A percentile compares a stretch with the other conserved stretches of the same genome.
Evolutionary conservation across 2,888 invertebrate genomes (phyloP).

Genomic region (Hedychridium roseum): DNA sequence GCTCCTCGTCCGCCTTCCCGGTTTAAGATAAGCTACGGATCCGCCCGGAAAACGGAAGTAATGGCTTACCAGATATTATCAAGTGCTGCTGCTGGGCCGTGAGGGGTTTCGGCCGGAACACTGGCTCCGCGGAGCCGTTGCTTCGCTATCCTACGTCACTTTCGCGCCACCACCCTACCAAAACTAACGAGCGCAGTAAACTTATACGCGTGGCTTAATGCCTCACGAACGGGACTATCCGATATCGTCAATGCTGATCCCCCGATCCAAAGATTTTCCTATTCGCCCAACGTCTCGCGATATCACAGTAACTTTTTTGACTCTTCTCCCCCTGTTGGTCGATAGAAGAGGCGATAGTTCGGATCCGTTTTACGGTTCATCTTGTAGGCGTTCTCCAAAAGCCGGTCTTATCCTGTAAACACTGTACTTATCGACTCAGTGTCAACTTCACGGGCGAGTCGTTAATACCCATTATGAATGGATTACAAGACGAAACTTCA

Average conservation of each 20-base stretch:
- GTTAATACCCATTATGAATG: constrained; percentile 23
- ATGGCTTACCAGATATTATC: constrained; percentile 61
- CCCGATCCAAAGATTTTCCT: no score
- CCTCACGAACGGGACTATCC: constrained; percentile 34
- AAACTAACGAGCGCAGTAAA: constrained; percentile 39
- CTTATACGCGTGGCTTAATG: constrained; percentile 39
- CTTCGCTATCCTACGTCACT: constrained; percentile 41
- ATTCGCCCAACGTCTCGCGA: no score
- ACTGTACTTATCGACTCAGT: no score
- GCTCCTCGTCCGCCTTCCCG: constrained; percentile 42
- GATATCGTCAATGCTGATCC: no score
- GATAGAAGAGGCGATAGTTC: no score
- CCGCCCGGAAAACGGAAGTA: constrained; percentile 55
- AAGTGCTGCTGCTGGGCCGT: constrained; percentile 33
- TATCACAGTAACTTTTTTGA: no score
- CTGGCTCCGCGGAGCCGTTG: no score
- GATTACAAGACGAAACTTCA: constrained; percentile 10
- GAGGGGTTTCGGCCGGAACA: constrained; percentile 25
- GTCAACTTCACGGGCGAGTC: constrained; percentile 9
- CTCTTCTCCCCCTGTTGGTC: no score
- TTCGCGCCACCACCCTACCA: constrained; percentile 36
- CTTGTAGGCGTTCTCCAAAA: no score
- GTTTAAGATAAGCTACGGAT: constrained; percentile 53
- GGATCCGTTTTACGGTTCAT: no score
- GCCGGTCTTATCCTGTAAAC: no score